Base-by-base conservation (phyloP, 2,113 vertebrate species). In the Atlantisia rogersi region DNA sequence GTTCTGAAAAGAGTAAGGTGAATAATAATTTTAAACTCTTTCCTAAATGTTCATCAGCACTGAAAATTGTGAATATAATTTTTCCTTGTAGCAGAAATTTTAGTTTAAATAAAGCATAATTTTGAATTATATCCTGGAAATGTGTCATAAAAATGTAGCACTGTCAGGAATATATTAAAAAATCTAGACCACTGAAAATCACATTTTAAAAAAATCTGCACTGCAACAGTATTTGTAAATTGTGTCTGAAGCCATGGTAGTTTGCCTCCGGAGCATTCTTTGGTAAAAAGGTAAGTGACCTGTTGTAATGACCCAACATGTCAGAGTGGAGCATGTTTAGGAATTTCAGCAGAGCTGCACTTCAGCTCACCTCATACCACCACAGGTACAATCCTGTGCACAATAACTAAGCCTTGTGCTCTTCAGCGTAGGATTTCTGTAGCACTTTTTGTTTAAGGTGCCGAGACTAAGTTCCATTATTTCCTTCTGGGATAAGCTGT, bases 1-100 rank as follows among this genome's bases (percentile, higher is more conserved):
- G 96, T 96, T 99, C 99, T 99, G 95, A 79, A 94, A 95, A 86
- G 12, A 94, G 35, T 29, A 74, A 62, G 56, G 55, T 92, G 58
- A 88, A 88, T 81, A 82, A 62, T 1, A 74, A 56, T 64, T 84
- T 75, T 24, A 60, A 88, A 62, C 9, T 48, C 29, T 69, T 85
- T 85, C 22, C 20, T 32, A 88, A 63, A 37, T 2, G 21, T 84
- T 86, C 19, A 67, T 86, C 18, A 92, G 19, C 70, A 88, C 16
- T 68, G 60, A 76, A 46, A 50, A 4, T 22, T 50, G 52, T 63
- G 25, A 65, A 73, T 75, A 69, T 5, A 12, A 69, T 82, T 85
- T 90, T 79, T 52, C n/a, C 84, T 85, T 64, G 42, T 35, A 73
- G 55, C 26, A 50, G 5, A 71, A 69, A 10, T n/a, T 82, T 84